These are phyloP conservation scores for Philereme transversata DNA, from an alignment of 2,888 invertebrate genomes.

Conservation along the genomic window DNA sequence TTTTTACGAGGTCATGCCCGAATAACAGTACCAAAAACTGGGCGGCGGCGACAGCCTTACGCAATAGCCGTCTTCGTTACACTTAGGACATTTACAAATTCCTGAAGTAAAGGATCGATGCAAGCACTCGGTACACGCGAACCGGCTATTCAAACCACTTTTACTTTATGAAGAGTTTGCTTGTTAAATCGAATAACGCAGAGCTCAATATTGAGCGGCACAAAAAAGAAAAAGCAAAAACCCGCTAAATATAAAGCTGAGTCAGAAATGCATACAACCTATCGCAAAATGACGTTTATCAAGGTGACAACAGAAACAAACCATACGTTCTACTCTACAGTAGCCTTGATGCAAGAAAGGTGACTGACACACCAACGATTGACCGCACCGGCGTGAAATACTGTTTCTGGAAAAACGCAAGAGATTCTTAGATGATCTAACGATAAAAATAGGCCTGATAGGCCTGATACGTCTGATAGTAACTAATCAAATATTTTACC, in stretches of 20 bases:
- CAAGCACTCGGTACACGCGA: constrained; percentile 11
- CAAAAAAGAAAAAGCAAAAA: neutral
- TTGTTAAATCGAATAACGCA: neutral
- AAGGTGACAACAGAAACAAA: constrained; percentile 9
- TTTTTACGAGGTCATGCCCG: constrained; percentile 47
- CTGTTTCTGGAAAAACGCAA: constrained; percentile 1
- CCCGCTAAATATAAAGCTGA: neutral
- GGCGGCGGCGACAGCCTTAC: constrained; percentile 17
- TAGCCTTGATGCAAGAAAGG: constrained; percentile 23
- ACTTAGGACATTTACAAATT: constrained; percentile 11
- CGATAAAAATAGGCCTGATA: neutral
- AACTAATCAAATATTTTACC: too few species aligned
- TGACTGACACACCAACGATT: constrained; percentile 17
- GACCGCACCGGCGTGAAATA: neutral
- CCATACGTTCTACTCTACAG: constrained; percentile 38
- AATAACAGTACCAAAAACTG: constrained; percentile 44
- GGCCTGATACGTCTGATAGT: too few species aligned
- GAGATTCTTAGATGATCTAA: neutral
- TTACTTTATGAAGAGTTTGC: neutral
- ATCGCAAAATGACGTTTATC: constrained; percentile 6
- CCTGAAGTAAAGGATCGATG: constrained; percentile 17
- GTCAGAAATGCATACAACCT: constrained; percentile 1
- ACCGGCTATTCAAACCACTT: constrained; percentile 4
- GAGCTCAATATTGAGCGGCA: neutral
- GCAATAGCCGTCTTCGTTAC: constrained; percentile 16